Evolutionary conservation across 2,888 invertebrate species (phyloP).

Genomic region (Amiota mariae): DNA sequence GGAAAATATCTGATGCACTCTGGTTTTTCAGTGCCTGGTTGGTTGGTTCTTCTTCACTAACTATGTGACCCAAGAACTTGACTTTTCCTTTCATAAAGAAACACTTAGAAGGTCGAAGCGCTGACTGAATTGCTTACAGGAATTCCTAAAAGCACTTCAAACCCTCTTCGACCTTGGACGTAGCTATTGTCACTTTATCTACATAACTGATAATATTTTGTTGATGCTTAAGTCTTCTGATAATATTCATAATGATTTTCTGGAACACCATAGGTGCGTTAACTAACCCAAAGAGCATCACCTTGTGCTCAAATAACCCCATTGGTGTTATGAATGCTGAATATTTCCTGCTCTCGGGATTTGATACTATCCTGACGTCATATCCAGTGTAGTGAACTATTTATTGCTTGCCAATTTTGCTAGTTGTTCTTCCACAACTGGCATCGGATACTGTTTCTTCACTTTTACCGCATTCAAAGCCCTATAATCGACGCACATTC

Average conservation of each 20-base stretch:
- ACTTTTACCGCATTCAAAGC: too few species aligned
- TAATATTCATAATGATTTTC: too few species aligned
- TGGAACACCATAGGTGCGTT: too few species aligned
- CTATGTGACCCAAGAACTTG: conserved; percentile 54
- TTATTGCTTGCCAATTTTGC: too few species aligned
- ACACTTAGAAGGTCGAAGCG: conserved; percentile 49
- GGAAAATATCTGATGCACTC: conserved; percentile 49
- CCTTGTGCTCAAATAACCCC: conserved; percentile 57
- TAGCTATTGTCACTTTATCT: too few species aligned
- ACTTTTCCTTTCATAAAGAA: conserved; percentile 47
- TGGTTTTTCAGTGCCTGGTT: conserved; percentile 53
- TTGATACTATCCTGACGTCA: conserved; percentile 58
- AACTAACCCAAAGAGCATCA: conserved; percentile 66
- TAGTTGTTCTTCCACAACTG: too few species aligned
- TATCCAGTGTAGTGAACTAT: conserved; percentile 46
- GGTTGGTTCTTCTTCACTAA: conserved; percentile 51
- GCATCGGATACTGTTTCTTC: too few species aligned
- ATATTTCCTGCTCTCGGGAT: conserved; percentile 51
- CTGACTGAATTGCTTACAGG: conserved; percentile 24
- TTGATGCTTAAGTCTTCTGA: too few species aligned
- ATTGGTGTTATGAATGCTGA: conserved; percentile 62
- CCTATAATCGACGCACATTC: too few species aligned
- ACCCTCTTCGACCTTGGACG: too few species aligned
- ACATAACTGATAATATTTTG: too few species aligned
- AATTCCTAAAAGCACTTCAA: too few species aligned